Conservation (phyloP, 2,113 vertebrate genomes). For the Hippocampus abdominalis region DNA sequence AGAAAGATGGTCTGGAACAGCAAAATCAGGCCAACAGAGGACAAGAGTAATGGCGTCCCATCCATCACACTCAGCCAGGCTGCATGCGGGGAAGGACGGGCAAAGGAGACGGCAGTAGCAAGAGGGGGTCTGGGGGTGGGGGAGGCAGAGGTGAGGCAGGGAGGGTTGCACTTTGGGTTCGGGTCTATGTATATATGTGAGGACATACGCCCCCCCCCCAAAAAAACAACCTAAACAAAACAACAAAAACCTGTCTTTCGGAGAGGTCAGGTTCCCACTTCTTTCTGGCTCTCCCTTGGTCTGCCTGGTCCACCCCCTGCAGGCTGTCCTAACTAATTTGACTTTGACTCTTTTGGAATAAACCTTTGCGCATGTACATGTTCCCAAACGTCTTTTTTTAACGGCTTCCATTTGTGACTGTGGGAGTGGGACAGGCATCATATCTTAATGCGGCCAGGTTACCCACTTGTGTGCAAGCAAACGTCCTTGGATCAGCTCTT, state of each 20-base stretch:
- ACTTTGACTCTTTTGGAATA: constrained; percentile 49
- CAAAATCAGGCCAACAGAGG: constrained; percentile 72
- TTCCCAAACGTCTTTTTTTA: constrained; percentile 38
- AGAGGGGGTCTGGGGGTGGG: constrained; percentile 1
- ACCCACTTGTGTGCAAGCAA: too few species aligned
- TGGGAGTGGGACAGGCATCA: too few species aligned
- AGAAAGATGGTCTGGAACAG: constrained; percentile 35
- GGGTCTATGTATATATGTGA: constrained; percentile 14
- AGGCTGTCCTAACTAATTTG: constrained; percentile 56
- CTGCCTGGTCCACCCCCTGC: constrained; percentile 49
- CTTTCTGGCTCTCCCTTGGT: constrained; percentile 20
- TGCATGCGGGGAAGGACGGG: constrained; percentile 63
- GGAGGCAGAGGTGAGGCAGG: constrained; percentile 55
- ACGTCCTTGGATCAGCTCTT: too few species aligned
- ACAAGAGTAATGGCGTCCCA: constrained; percentile 73
- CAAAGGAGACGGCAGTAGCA: constrained; percentile 64
- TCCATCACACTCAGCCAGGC: constrained; percentile 69
- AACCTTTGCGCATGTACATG: constrained; percentile 32
- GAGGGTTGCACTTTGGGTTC: constrained; percentile 40
- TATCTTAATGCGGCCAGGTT: too few species aligned
- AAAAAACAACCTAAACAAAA: constrained; percentile 24
- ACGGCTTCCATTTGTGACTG: too few species aligned
- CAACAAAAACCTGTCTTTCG: constrained; percentile 48
- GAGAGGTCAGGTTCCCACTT: constrained; percentile 62
- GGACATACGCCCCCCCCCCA: constrained; percentile 9